These are phyloP conservation scores for Podocnemis expansa DNA, from an alignment of 2,113 vertebrate genomes.

Conservation along the genomic window DNA sequence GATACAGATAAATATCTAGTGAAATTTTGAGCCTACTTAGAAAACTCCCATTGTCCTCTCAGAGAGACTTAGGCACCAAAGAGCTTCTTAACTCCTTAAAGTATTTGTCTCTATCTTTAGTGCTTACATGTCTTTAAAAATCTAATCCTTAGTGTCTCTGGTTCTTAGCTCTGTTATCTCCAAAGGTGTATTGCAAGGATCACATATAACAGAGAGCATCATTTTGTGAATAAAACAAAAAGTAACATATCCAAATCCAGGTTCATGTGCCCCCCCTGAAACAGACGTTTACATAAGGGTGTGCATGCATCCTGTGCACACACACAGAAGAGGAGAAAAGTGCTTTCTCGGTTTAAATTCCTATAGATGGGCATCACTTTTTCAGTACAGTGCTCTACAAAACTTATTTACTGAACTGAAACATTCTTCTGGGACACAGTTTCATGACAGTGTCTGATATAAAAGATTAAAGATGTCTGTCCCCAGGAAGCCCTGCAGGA, in stretches of 20 bases:
- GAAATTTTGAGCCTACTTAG: background rate
- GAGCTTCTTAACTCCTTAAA: accelerated
- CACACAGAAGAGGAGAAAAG: background rate
- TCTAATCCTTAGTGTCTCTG: background rate
- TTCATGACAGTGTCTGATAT: slow-evolving; percentile 24
- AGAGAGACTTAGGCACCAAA: background rate
- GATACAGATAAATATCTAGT: background rate
- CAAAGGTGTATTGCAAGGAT: background rate
- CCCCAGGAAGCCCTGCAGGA: slow-evolving; percentile 54
- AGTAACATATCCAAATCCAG: background rate
- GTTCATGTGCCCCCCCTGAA: background rate
- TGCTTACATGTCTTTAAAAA: background rate
- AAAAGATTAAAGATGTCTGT: slow-evolving; percentile 64
- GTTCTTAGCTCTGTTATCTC: background rate
- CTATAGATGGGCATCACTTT: background rate
- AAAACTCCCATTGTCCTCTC: background rate
- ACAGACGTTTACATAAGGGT: background rate
- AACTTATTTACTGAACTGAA: slow-evolving; percentile 41
- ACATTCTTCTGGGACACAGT: slow-evolving; percentile 24
- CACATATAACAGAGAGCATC: background rate
- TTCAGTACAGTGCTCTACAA: slow-evolving; percentile 20
- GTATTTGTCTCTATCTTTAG: background rate
- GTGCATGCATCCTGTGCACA: background rate
- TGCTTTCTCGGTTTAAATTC: background rate
- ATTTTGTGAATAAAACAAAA: background rate